Evolutionary conservation across 2,888 invertebrate species (phyloP), one percentile per base, ranked within the genome.

Genomic region (Morpho helenor): DNA sequence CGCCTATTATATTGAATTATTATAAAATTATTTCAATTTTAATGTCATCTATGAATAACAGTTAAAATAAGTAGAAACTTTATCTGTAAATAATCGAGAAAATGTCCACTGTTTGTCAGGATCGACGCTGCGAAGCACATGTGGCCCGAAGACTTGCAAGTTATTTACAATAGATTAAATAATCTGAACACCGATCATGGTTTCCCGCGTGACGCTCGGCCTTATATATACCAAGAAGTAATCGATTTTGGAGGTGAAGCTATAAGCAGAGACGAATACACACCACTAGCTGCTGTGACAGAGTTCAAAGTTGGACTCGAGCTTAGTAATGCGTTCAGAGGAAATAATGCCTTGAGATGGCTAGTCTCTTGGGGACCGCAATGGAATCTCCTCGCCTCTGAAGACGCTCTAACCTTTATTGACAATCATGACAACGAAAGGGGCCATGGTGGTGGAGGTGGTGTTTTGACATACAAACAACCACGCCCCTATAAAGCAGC

Each of bases 341-440:
- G 87, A 4, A 72, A 72, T 40, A 94, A 94, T 67, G 81, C 89
- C 8, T 77, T 95, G 2, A 92, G 92, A 65, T 94, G 93, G 91
- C 76, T 95, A 2, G 65, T 68, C 0, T 92, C 74, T 60, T 95
- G 94, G 89, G 95, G 95, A 43, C 80, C 92, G 0, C 83, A 75
- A 7, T 96, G 96, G 95, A 93, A 91, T 8, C 85, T 95, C 23
- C 66, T 94, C 3, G 83, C 90, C 0, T 76, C 80, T 49, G 71
- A 68, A 47, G 83, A 92, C 60, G 92, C 95, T 0, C 71, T 96
- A 0, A 93, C 94, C 1, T 96, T 96, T 73, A 91, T 96, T 31
- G 96, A 96, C 71, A 97, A 97, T 80, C 97, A 97, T 73, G 97
- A 97, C 76, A 95, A 94, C 68, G 95, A 96, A 66, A 91, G 96